Evolutionary conservation across 2,797 vertebrate species (phyloP).

Genomic region (Sebastes miniatus): DNA sequence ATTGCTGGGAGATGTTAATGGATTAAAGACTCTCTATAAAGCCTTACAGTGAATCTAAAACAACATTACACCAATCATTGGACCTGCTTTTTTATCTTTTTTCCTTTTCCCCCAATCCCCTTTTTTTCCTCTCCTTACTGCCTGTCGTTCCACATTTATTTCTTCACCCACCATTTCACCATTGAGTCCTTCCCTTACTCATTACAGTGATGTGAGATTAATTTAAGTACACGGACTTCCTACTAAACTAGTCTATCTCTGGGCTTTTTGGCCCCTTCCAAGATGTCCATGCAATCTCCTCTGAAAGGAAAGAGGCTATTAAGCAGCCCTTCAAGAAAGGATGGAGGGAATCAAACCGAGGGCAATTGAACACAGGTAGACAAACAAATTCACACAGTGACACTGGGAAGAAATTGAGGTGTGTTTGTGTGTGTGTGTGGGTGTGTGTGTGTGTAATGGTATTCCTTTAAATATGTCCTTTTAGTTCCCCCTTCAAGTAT

Average conservation of each 20-base stretch:
- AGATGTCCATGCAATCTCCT: constrained; percentile 69
- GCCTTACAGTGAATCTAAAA: not conserved
- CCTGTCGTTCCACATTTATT: constrained; percentile 26
- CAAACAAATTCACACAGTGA: constrained; percentile 65
- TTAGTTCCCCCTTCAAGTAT: not conserved
- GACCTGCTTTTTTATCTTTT: not conserved
- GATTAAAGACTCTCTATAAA: constrained; percentile 2
- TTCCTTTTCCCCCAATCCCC: not conserved
- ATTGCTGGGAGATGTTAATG: not conserved
- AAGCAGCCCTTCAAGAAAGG: constrained; percentile 62
- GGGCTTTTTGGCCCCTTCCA: constrained; percentile 53
- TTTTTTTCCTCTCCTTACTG: not conserved
- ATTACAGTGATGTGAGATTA: constrained; percentile 64
- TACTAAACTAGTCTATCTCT: constrained; percentile 54
- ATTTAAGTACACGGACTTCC: constrained; percentile 52
- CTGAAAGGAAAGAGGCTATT: constrained; percentile 71
- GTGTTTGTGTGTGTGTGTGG: not conserved
- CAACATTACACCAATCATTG: not conserved
- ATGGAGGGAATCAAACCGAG: constrained; percentile 65
- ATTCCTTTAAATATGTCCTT: constrained; percentile 10
- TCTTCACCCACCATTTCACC: constrained; percentile 50
- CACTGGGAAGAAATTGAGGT: constrained; percentile 45
- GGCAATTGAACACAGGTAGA: constrained; percentile 69
- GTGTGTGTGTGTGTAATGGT: not conserved
- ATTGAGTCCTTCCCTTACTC: constrained; percentile 46